These are phyloP conservation scores for Gymnoscopelus braueri DNA, from an alignment of 2,797 vertebrate species.

Conservation along the genomic window DNA sequence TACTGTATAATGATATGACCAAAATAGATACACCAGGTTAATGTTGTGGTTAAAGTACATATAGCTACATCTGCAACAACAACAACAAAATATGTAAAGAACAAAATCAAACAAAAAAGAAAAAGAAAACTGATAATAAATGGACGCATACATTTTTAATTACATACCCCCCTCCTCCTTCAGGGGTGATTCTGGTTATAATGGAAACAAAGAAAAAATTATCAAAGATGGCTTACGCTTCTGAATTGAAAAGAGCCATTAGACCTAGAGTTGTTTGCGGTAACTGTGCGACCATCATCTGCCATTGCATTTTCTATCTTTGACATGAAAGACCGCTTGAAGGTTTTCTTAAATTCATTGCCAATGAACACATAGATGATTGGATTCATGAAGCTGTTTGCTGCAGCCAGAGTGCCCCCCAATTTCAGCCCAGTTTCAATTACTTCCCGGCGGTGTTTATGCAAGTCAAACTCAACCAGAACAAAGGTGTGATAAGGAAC, in stretches of 20 bases:
- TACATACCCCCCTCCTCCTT: no score
- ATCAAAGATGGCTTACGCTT: no score
- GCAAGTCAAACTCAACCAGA: conserved; percentile 79
- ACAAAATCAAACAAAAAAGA: no score
- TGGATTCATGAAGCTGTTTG: conserved; percentile 91
- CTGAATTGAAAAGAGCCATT: conserved; percentile 4
- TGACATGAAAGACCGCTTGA: conserved; percentile 81
- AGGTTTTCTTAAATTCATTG: conserved; percentile 86
- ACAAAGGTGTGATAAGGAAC: conserved; percentile 87
- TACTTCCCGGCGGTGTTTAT: conserved; percentile 45
- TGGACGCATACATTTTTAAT: no score
- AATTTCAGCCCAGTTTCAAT: conserved; percentile 80
- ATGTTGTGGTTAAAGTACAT: no score
- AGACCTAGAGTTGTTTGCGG: conserved; percentile 76
- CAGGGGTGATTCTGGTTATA: no score
- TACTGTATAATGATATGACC: no score
- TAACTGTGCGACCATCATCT: conserved; percentile 81
- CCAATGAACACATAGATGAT: conserved; percentile 91
- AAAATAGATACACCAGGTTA: no score
- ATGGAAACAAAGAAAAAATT: no score
- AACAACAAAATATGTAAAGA: no score
- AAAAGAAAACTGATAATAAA: no score
- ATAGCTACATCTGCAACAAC: no score
- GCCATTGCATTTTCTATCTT: conserved; percentile 85
- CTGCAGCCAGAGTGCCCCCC: conserved; percentile 82